Evolutionary conservation across 1,140 invertebrate species (phyloP).

Genomic region (Cepaea nemoralis): DNA sequence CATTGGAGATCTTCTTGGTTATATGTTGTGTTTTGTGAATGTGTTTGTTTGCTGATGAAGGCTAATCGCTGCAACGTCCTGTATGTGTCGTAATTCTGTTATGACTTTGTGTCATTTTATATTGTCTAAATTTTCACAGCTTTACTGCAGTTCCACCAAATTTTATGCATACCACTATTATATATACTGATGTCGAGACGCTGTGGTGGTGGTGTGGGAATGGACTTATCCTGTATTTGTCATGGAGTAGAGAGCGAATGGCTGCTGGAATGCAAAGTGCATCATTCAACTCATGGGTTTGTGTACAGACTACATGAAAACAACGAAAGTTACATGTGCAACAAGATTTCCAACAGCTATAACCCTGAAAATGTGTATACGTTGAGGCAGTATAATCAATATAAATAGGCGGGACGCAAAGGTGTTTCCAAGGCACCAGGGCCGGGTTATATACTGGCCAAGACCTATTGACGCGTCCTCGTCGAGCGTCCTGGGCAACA

Average conservation of each 20-base stretch:
- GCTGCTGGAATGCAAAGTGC: neutral
- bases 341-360: neutral
- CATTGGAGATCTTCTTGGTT: no score
- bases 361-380: neutral
- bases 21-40: no score
- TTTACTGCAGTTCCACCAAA: no score
- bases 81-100: no score
- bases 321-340: slow-evolving; percentile 2
- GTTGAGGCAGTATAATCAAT: neutral
- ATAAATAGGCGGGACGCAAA: slow-evolving; percentile 3
- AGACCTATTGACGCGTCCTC: no score
- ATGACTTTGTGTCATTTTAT: no score
- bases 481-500: no score
- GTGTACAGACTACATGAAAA: slow-evolving; percentile 6
- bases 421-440: no score
- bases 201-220: neutral
- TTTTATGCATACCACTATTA: neutral
- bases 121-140: no score
- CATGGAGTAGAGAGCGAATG: neutral
- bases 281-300: neutral
- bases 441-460: no score
- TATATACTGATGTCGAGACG: neutral
- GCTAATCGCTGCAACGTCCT: no score
- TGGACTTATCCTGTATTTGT: neutral
- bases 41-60: no score